These are phyloP conservation scores for Dusona sp. DNA, from an alignment of 2,888 invertebrate genomes.

Conservation along the genomic window DNA sequence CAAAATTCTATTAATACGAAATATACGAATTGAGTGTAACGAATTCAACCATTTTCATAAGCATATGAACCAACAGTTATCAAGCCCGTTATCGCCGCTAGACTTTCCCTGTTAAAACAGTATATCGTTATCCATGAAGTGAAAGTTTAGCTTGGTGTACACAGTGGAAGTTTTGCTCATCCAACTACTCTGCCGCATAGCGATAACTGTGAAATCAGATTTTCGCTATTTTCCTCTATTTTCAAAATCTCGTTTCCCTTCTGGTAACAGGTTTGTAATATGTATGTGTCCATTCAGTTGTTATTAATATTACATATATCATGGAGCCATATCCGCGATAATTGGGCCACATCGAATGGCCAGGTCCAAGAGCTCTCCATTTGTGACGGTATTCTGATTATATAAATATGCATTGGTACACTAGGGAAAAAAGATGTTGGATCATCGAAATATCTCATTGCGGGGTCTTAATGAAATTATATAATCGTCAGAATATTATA, in stretches of 20 bases:
- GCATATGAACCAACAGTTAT: slow-evolving; percentile 22
- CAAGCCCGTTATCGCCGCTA: slow-evolving; percentile 10
- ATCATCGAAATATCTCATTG: no score
- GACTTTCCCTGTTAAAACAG: slow-evolving; percentile 16
- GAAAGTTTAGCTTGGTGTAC: neutral
- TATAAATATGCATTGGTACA: no score
- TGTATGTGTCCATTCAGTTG: neutral
- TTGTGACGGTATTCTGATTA: neutral
- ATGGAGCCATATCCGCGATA: neutral
- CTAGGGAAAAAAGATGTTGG: no score
- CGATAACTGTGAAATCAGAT: slow-evolving; percentile 25
- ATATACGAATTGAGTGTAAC: slow-evolving; percentile 25
- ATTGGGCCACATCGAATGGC: neutral
- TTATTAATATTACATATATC: neutral
- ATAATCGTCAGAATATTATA: no score
- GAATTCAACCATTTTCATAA: slow-evolving; percentile 21
- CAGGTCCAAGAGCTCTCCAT: neutral
- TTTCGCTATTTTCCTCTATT: neutral
- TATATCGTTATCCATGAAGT: neutral
- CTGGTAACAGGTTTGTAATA: neutral
- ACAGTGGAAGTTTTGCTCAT: neutral
- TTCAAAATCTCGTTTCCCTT: neutral
- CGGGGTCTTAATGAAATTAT: no score
- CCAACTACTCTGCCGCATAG: slow-evolving; percentile 2
- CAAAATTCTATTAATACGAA: slow-evolving; percentile 7